Evolutionary conservation across 2,888 invertebrate genomes (phyloP).

Genomic region (Apeira syringaria): DNA sequence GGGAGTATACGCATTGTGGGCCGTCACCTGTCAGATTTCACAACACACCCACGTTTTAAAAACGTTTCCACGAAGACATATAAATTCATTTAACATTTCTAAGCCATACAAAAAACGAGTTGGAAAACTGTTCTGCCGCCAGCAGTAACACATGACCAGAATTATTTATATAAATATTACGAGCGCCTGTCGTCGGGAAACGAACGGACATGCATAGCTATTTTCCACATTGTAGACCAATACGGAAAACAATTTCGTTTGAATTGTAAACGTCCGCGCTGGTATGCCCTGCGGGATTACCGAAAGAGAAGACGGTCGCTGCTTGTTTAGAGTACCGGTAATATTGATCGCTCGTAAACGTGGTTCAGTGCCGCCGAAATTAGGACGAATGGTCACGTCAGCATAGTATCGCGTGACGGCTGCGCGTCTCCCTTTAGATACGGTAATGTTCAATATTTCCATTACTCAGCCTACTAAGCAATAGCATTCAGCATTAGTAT

Average conservation of each 20-base stretch:
- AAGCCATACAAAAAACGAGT: slow-evolving; percentile 25
- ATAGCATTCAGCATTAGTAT: slow-evolving; percentile 59
- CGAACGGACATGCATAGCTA: slow-evolving; percentile 21
- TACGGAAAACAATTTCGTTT: slow-evolving; percentile 26
- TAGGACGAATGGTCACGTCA: slow-evolving; percentile 59
- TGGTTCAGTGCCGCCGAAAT: slow-evolving; percentile 43
- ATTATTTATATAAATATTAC: slow-evolving; percentile 35
- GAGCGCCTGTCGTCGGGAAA: slow-evolving; percentile 20
- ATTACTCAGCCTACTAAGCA: slow-evolving; percentile 58
- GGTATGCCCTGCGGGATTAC: slow-evolving; percentile 24
- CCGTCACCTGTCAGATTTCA: slow-evolving; percentile 71
- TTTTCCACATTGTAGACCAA: slow-evolving; percentile 20
- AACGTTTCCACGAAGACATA: slow-evolving; percentile 27
- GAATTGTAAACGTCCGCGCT: slow-evolving; percentile 27
- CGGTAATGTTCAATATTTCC: slow-evolving; percentile 68
- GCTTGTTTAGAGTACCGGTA: slow-evolving; percentile 33
- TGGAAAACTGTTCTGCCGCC: slow-evolving; percentile 30
- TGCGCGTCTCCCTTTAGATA: slow-evolving; percentile 42
- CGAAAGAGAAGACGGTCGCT: slow-evolving; percentile 25
- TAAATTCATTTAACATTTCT: slow-evolving; percentile 52
- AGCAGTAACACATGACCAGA: slow-evolving; percentile 34
- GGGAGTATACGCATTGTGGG: slow-evolving; percentile 57
- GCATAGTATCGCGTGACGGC: slow-evolving; percentile 56
- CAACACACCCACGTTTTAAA: slow-evolving; percentile 44
- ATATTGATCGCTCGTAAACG: slow-evolving; percentile 44